These are phyloP conservation scores for Spermophilus dauricus DNA, from an alignment of 2,113 vertebrate species.

Conservation along the genomic window DNA sequence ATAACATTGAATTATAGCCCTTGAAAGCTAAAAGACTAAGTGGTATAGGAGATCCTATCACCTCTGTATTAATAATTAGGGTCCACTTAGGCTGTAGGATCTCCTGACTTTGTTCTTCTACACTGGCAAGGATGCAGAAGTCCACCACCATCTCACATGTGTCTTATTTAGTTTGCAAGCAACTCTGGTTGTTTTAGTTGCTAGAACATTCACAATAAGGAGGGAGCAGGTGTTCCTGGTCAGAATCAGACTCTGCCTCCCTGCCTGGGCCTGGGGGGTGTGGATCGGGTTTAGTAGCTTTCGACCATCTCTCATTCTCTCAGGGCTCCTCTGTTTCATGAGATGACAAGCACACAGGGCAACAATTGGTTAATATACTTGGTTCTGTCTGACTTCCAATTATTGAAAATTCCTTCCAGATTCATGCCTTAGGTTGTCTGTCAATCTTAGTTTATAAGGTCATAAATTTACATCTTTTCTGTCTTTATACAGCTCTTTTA, in stretches of 20 bases:
- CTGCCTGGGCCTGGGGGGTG: neutral
- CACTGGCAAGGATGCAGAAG: neutral
- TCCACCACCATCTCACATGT: fast-evolving
- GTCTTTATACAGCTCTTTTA: constrained; percentile 50
- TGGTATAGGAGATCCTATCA: fast-evolving
- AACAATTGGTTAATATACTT: constrained; percentile 26
- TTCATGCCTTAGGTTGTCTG: constrained; percentile 64
- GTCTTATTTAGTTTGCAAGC: neutral
- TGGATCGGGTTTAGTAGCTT: neutral
- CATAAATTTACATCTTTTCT: constrained; percentile 77
- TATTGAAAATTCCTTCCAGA: constrained; percentile 81
- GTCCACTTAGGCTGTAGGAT: fast-evolving
- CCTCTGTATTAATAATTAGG: too few relatives aligned
- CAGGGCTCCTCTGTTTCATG: neutral
- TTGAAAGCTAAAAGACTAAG: neutral
- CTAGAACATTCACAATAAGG: neutral
- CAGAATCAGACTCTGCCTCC: neutral
- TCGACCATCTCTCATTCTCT: neutral
- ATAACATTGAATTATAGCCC: neutral
- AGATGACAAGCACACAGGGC: constrained; percentile 29
- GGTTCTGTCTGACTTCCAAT: constrained; percentile 73
- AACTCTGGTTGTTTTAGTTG: neutral
- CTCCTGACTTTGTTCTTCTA: neutral
- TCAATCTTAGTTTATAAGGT: constrained; percentile 80
- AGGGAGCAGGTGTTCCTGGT: neutral